Base-by-base conservation (phyloP, 2,888 invertebrate genomes). In the Drosophila fulvimacula region DNA sequence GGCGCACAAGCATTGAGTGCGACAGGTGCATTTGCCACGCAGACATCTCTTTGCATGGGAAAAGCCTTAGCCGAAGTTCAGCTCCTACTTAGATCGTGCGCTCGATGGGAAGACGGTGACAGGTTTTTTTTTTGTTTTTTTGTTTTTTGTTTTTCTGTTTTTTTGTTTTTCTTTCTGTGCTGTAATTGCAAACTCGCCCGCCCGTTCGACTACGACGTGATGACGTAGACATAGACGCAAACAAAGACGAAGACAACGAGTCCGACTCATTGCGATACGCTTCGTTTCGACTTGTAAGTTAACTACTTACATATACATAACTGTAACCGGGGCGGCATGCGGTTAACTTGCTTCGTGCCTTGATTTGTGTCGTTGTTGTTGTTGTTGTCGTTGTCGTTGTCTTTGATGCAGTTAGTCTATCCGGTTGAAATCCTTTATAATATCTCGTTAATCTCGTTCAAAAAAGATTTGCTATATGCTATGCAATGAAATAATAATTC, bases 11-110 rank as follows among this genome's bases (percentile, higher is more conserved):
- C 81, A 72, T 51, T 70, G 71, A 70, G 30, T 42, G 70, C 83
- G 82, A 83, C 83, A 83, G 83, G 83, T 83, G 83, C 76, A 84
- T 69, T 86, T 86, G 86, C 82, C 80, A 87, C 87, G 87, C 73
- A 76, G 58, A 63, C 74, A 72, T 60, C 70, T 79, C 63, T 68
- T 57, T 65, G 48, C 42, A 65, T 52, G 49, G 63, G 49, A 56
- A 42, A 51, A 30, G 34, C 30, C 19, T 27, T 44, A 9, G 39
- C 11, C 13, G n/a, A 44, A 73, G 53, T 55, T 56, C 39, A 34
- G 58, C 38, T 53, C 34, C 44, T 48, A 27, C 63, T 41, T 19
- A 56, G 61, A 60, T 73, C 73, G 42, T 42, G 56, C 52, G 36
- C 38, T 56, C 48, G 42, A 39, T 56, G 46, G 42, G 62, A 73